Conservation (phyloP, 2,888 invertebrate genomes). For the Stenoptilia bipunctidactyla region DNA sequence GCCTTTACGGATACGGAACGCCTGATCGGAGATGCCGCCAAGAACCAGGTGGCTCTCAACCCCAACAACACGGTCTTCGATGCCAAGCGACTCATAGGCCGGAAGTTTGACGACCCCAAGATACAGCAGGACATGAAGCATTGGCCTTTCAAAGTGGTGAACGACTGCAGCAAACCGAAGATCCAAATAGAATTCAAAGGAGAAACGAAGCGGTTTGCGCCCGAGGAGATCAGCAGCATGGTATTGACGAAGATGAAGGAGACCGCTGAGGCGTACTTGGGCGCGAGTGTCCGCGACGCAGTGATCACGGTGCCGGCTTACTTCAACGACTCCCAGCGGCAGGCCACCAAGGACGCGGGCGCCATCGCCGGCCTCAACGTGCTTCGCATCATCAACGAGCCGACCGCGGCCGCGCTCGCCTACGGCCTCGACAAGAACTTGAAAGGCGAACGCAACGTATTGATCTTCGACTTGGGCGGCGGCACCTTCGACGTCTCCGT, state of each 20-base stretch:
- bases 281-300: constrained; percentile 76
- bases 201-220: constrained; percentile 74
- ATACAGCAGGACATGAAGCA: constrained; percentile 85
- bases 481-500: constrained; percentile 88
- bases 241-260: constrained; percentile 70
- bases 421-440: constrained; percentile 80
- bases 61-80: constrained; percentile 81
- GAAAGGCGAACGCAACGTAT: constrained; percentile 73
- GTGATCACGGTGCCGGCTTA: constrained; percentile 88
- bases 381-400: constrained; percentile 86
- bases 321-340: constrained; percentile 80
- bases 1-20: constrained; percentile 89
- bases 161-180: constrained; percentile 76
- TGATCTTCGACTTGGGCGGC: constrained; percentile 76
- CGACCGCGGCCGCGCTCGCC: constrained; percentile 81
- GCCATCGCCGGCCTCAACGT: constrained; percentile 82
- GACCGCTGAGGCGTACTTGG: constrained; percentile 80
- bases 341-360: constrained; percentile 89
- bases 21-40: constrained; percentile 88
- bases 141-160: constrained; percentile 85
- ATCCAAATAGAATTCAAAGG: constrained; percentile 77
- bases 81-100: constrained; percentile 83
- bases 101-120: constrained; percentile 80
- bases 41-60: constrained; percentile 85
- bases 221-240: constrained; percentile 82